phyloP scores from a whole-genome alignment of 2,113 vertebrate genomes.

The Xenopus laevis region DNA sequence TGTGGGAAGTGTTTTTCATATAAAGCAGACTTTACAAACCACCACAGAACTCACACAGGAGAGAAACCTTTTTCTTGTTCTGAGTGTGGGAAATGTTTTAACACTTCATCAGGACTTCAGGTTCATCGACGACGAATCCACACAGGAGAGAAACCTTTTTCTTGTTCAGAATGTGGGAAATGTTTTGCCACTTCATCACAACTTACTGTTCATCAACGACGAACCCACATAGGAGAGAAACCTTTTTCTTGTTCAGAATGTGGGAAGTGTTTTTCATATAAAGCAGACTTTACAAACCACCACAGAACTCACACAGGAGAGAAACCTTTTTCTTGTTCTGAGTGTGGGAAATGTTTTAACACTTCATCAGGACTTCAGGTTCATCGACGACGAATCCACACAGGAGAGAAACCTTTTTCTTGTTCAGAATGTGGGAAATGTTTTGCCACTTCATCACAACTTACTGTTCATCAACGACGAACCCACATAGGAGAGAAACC shows the following conservation, averaged over 20 bases:
- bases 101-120: conserved; percentile 49
- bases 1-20: too few species aligned
- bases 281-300: too few species aligned
- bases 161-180: conserved; percentile 63
- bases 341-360: too few species aligned
- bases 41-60: too few species aligned
- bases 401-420: too few species aligned
- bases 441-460: conserved; percentile 49
- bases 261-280: too few species aligned
- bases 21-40: too few species aligned
- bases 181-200: conserved; percentile 65
- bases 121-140: conserved; percentile 51
- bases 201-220: conserved; percentile 51
- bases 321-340: not conserved
- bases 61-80: not conserved
- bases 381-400: too few species aligned
- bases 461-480: conserved; percentile 52
- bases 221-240: conserved; percentile 43
- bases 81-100: not conserved
- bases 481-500: conserved; percentile 55
- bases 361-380: too few species aligned
- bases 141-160: too few species aligned
- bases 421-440: conserved; percentile 22
- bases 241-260: too few species aligned
- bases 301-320: conserved; percentile 54